phyloP scores from a whole-genome alignment of 2,888 invertebrate species.

The Drosophila koepferae region DNA sequence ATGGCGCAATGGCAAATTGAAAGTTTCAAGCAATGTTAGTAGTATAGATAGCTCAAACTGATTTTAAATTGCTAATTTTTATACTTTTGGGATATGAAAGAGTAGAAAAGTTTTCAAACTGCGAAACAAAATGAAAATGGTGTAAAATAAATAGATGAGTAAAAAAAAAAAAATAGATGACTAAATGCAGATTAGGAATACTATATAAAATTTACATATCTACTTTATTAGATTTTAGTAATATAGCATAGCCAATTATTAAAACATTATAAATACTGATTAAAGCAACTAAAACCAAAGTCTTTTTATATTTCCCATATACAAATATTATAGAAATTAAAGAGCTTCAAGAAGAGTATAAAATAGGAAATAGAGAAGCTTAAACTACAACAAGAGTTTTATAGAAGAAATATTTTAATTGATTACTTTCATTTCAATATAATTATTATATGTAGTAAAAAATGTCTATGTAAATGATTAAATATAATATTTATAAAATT shows the following conservation, averaged over 20 bases:
- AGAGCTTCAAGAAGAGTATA: too few species aligned
- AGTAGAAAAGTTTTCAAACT: not conserved
- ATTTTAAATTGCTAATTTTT: conserved; percentile 14
- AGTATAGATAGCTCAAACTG: not conserved
- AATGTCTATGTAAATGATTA: not conserved
- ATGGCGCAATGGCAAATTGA: conserved; percentile 23
- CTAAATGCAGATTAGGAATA: too few species aligned
- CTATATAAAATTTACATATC: too few species aligned
- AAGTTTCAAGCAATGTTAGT: conserved; percentile 13
- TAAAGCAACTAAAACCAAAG: too few species aligned
- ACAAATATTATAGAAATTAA: too few species aligned
- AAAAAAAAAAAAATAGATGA: too few species aligned
- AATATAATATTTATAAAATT: not conserved
- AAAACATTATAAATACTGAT: too few species aligned
- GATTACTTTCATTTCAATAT: too few species aligned
- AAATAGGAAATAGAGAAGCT: not conserved
- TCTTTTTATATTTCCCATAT: too few species aligned
- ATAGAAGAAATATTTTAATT: too few species aligned
- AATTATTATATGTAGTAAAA: too few species aligned
- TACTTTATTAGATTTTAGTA: not conserved
- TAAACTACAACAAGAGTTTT: too few species aligned
- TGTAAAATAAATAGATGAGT: not conserved
- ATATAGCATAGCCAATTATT: not conserved
- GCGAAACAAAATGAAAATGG: not conserved
- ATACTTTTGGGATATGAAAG: not conserved